Percentiles rank a stretch among this genome's conserved stretches.
These are phyloP conservation scores for Listronotus bonariensis DNA, from an alignment of 1,140 invertebrate species.

Conservation along the genomic window DNA sequence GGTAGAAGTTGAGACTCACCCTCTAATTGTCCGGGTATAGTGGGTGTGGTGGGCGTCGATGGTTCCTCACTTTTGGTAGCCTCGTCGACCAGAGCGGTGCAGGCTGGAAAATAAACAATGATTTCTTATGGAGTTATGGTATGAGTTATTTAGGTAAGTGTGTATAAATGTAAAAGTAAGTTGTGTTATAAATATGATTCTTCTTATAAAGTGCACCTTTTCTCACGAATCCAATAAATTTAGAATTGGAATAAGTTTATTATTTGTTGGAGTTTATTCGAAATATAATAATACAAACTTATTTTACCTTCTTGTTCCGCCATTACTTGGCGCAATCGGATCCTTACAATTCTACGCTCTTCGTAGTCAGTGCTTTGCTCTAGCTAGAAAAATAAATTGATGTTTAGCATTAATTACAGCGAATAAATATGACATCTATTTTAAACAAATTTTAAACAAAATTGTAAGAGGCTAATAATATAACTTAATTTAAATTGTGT, in stretches of 20 bases:
- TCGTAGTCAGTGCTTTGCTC: slow-evolving; percentile 86
- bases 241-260: too few species aligned
- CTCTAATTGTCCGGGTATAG: slow-evolving; percentile 49
- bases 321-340: slow-evolving; percentile 75
- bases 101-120: slow-evolving; percentile 56
- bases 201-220: too few species aligned
- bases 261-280: too few species aligned
- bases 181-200: too few species aligned
- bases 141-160: background rate
- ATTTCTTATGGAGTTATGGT: slow-evolving; percentile 4
- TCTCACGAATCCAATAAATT: too few species aligned
- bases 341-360: slow-evolving; percentile 77
- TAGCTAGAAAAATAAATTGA: slow-evolving; percentile 63
- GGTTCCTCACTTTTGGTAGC: slow-evolving; percentile 55
- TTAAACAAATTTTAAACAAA: background rate
- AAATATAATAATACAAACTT: background rate
- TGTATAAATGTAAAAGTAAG: background rate
- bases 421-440: too few species aligned
- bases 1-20: slow-evolving; percentile 66
- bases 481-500: background rate
- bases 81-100: slow-evolving; percentile 63
- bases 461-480: background rate
- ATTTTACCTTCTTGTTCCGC: slow-evolving; percentile 74
- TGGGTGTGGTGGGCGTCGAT: slow-evolving; percentile 53
- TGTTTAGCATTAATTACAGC: background rate